Conservation (phyloP, 2,888 invertebrate genomes). For the Chrysomela aeneicollis region DNA sequence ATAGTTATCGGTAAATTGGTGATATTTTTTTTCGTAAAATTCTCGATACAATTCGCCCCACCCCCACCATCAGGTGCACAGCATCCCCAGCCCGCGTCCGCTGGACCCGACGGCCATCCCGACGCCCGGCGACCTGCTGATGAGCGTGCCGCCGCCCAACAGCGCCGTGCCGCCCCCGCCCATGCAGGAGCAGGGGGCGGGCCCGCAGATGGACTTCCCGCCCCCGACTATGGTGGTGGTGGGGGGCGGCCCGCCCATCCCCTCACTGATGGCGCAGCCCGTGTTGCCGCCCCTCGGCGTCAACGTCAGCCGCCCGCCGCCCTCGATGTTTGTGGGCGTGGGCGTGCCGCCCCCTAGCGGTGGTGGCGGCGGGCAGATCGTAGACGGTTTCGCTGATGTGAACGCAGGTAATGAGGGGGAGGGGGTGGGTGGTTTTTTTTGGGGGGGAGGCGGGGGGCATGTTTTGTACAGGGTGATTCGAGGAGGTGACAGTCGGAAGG, state of each 20-base stretch:
- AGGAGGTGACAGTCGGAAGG: too few species aligned
- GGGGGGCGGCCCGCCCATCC: constrained; percentile 49
- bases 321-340: constrained; percentile 48
- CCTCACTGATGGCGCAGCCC: constrained; percentile 60
- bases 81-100: constrained; percentile 70
- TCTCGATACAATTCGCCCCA: too few species aligned
- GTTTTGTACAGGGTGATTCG: too few species aligned
- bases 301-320: constrained; percentile 44
- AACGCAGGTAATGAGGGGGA: constrained; percentile 54
- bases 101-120: constrained; percentile 68
- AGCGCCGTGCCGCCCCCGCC: constrained; percentile 60
- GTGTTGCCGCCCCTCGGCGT: constrained; percentile 58
- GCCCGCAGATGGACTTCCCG: not conserved
- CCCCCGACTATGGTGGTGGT: constrained; percentile 55
- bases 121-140: constrained; percentile 60
- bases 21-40: too few species aligned
- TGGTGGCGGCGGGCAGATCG: too few species aligned
- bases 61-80: too few species aligned
- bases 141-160: constrained; percentile 61
- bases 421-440: not conserved
- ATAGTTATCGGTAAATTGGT: too few species aligned
- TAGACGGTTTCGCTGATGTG: constrained; percentile 49
- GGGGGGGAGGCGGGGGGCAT: too few species aligned
- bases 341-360: constrained; percentile 63
- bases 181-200: constrained; percentile 42